Evolutionary conservation across 2,113 vertebrate species (phyloP).

Genomic region (Passer domesticus): DNA sequence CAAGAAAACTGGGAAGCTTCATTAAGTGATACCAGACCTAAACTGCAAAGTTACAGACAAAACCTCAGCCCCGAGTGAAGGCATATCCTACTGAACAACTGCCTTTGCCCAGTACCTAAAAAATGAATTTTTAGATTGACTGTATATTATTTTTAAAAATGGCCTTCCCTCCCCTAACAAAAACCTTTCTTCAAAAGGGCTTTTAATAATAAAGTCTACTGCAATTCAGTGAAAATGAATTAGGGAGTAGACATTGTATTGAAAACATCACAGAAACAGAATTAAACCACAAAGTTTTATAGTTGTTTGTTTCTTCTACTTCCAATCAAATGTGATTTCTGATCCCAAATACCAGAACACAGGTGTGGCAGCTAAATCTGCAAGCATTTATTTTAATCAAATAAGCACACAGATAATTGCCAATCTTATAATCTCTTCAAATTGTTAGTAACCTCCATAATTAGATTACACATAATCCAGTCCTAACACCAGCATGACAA

Average conservation of each 20-base stretch:
- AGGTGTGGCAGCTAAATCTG: slow-evolving; percentile 28
- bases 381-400: slow-evolving; percentile 37
- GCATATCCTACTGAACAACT: background rate
- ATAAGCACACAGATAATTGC: slow-evolving; percentile 47
- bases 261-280: background rate
- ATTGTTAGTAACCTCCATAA: slow-evolving; percentile 45
- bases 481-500: background rate
- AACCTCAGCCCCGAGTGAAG: background rate
- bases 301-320: background rate
- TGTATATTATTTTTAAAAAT: background rate
- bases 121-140: background rate
- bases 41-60: background rate
- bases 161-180: background rate
- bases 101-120: background rate
- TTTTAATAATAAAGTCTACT: background rate
- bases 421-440: slow-evolving; percentile 58
- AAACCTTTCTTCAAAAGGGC: background rate
- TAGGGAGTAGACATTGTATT: background rate
- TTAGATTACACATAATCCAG: slow-evolving; percentile 58
- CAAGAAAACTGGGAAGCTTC: background rate
- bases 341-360: background rate
- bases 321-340: background rate
- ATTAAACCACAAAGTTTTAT: background rate
- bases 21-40: background rate
- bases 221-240: background rate